Evolutionary conservation across 1,140 invertebrate species (phyloP).

Genomic region (Zaprionus africanus): DNA sequence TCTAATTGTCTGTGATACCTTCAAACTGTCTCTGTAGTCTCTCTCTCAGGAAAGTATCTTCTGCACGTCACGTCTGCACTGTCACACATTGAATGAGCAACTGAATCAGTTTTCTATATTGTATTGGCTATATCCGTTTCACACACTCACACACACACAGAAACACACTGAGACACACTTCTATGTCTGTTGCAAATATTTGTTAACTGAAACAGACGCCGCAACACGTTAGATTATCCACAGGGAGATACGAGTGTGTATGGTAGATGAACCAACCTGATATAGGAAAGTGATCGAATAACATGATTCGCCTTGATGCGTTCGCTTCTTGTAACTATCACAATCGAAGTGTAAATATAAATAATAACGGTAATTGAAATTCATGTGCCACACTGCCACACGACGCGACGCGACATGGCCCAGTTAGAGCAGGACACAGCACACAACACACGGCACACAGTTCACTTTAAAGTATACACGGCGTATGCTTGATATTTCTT

Average conservation of each 20-base stretch:
- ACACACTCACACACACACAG: not conserved
- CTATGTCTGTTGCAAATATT: constrained; percentile 25
- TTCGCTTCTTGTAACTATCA: constrained; percentile 59
- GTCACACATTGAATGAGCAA: constrained; percentile 21
- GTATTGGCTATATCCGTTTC: not conserved
- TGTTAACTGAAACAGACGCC: constrained; percentile 26
- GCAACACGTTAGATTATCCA: constrained; percentile 7
- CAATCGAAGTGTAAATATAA: constrained; percentile 44
- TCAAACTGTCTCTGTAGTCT: no score
- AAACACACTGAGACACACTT: not conserved
- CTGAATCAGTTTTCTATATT: constrained; percentile 20
- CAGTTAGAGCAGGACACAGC: not conserved
- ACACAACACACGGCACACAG: not conserved
- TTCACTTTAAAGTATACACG: constrained; percentile 15
- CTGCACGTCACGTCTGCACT: constrained; percentile 30
- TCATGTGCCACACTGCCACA: constrained; percentile 44
- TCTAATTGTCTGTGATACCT: not conserved
- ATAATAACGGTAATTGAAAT: constrained; percentile 16
- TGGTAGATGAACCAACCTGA: constrained; percentile 70
- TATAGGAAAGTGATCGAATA: constrained; percentile 80
- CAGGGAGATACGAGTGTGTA: not conserved
- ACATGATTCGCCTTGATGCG: constrained; percentile 62
- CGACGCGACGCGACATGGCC: constrained; percentile 63
- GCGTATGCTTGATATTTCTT: constrained; percentile 32
- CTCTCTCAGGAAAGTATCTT: no score